Evolutionary conservation across 1,140 invertebrate species (phyloP), one percentile per base, ranked within the genome.

Genomic region (Drosophila burlai): DNA sequence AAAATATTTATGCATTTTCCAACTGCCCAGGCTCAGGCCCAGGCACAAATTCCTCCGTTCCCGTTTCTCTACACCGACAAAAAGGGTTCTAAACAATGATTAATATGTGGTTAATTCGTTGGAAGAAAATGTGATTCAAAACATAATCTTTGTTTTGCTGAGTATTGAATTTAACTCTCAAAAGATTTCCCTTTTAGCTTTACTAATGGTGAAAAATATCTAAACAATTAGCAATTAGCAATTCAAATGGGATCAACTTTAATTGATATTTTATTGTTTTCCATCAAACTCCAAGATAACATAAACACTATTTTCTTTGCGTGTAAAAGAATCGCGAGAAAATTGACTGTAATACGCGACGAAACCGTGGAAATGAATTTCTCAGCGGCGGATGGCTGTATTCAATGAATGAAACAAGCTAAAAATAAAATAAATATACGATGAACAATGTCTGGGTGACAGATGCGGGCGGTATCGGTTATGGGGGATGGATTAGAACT

Each of bases 371-470:
- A 75, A 75, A 75, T 55, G 66, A 71, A 75, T 64, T 75, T 75
- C 49, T 75, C 34, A 50, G 21, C 59, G 47, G 24, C n/a, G 45
- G 11, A 38, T 52, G 29, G 49, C 42, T 49, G 50, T 75, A 46
- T 75, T 75, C 49, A 75, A 75, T 75, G 72, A 75, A 75, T 75
- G 72, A 75, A 75, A 64, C 50, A 29, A 34, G 21, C 72, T 75
- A 75, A 75, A 75, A 75, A 75, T 75, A 75, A 75, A 52, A 58
- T 58, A 76, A 76, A 76, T 59, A 57, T 76, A 63, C 60, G 50
- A 65, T 45, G 43, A 75, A 73, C 69, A 72, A 72, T 73, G 69
- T 73, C 67, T 72, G 69, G 67, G 67, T 61, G 71, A 74, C 71
- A 74, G 71, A 74, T 74, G 69, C 69, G 69, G 72, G 72, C 24